A percentile compares a stretch with the other conserved stretches of the same genome.
Evolutionary conservation across 2,797 vertebrate genomes (phyloP).

Genomic region (Pelodytes ibericus): DNA sequence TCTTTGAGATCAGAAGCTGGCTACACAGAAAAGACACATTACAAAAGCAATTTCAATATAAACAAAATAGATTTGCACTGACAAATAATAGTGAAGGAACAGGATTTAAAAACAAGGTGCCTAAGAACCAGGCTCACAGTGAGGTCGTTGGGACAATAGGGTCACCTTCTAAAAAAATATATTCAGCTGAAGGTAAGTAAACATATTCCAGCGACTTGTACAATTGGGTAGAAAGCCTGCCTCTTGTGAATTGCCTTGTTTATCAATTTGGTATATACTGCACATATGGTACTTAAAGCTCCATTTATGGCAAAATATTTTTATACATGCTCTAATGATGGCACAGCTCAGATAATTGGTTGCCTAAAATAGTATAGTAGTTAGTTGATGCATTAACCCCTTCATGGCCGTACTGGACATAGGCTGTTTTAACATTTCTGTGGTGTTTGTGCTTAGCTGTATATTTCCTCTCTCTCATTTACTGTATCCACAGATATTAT

Average conservation of each 20-base stretch:
- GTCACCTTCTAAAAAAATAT: background rate
- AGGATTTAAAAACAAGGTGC: too few species aligned
- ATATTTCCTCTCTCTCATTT: too few species aligned
- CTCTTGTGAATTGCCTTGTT: background rate
- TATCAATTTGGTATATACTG: background rate
- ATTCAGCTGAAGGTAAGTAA: conserved; percentile 7
- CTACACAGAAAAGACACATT: too few species aligned
- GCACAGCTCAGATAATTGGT: background rate
- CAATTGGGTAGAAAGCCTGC: background rate
- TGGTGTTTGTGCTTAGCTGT: too few species aligned
- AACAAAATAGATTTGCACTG: too few species aligned
- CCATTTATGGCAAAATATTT: background rate
- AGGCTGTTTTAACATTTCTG: too few species aligned
- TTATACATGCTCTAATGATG: background rate
- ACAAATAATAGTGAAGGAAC: too few species aligned
- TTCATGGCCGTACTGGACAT: too few species aligned
- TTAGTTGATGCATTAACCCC: background rate
- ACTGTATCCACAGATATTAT: too few species aligned
- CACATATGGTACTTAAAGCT: background rate
- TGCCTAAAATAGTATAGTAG: background rate
- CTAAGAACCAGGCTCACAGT: too few species aligned
- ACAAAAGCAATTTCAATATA: too few species aligned
- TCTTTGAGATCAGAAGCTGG: too few species aligned
- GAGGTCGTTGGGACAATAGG: background rate
- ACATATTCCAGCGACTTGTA: background rate